phyloP scores from a whole-genome alignment of 2,888 invertebrate species.

The Tipula unca region DNA sequence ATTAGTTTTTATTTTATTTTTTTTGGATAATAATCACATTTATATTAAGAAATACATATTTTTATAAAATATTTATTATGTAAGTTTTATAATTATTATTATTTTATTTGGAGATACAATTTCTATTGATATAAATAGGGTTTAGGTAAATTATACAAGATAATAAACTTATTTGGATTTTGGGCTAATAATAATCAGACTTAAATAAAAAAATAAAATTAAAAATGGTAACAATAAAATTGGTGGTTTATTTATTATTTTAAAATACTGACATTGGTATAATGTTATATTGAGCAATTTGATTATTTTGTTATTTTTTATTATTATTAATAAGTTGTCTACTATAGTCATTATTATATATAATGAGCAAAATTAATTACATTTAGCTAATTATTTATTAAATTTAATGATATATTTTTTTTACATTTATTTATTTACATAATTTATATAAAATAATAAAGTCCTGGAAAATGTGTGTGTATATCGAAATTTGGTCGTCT shows the following conservation, averaged over 20 bases:
- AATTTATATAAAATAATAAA: neutral
- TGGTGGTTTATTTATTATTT: neutral
- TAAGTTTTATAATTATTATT: constrained; percentile 23
- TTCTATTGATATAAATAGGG: neutral
- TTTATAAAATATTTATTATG: neutral
- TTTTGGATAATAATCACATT: constrained; percentile 14
- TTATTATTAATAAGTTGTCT: neutral
- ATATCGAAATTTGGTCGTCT: neutral
- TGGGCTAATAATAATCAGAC: neutral
- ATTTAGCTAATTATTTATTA: neutral
- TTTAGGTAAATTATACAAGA: neutral
- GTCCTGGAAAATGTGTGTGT: neutral
- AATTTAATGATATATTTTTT: neutral
- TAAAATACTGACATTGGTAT: neutral
- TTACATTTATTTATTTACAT: neutral
- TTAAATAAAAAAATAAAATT: neutral
- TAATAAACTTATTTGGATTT: neutral
- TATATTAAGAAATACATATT: constrained; percentile 10
- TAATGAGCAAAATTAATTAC: constrained; percentile 14
- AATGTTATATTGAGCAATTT: neutral
- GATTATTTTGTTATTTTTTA: neutral
- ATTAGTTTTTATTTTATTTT: neutral
- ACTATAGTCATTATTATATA: neutral
- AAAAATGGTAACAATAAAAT: neutral
- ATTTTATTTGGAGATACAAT: neutral